These are phyloP conservation scores for Zaprionus vittiger DNA, from an alignment of 1,140 invertebrate genomes.

Conservation along the genomic window DNA sequence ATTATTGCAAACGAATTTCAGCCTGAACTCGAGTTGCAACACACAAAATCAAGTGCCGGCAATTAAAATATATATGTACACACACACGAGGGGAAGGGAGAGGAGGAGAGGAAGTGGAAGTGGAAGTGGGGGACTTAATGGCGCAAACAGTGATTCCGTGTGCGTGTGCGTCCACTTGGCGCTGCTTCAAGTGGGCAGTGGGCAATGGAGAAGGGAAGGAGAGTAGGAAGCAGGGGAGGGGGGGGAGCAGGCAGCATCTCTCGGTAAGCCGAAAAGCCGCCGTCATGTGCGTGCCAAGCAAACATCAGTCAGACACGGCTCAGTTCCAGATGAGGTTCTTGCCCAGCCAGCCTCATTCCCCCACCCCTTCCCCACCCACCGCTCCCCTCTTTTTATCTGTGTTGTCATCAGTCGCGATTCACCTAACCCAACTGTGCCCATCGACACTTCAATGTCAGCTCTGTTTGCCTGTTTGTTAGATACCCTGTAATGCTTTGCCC, in stretches of 20 bases:
- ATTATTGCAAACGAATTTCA: conserved; percentile 3
- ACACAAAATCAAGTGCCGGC: conserved; percentile 15
- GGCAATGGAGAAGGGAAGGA: background rate
- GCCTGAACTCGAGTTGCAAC: background rate
- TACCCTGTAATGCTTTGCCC: background rate
- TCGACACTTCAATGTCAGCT: conserved; percentile 21
- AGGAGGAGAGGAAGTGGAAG: background rate
- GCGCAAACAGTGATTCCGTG: background rate
- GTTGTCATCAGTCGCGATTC: background rate
- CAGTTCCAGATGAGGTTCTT: conserved; percentile 15
- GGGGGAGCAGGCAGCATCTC: background rate
- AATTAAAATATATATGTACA: conserved; percentile 18
- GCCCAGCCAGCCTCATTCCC: conserved; percentile 1
- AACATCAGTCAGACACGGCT: conserved; percentile 41
- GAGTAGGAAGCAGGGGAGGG: no score
- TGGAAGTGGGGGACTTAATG: background rate
- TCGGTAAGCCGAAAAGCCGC: conserved; percentile 33
- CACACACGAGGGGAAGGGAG: background rate
- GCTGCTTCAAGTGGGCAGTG: background rate
- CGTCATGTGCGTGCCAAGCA: conserved; percentile 37
- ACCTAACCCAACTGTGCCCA: conserved; percentile 5
- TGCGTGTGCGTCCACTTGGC: conserved; percentile 5
- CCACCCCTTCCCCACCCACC: background rate
- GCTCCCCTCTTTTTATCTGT: background rate
- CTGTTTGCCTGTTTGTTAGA: conserved; percentile 12